These are phyloP conservation scores for Coecobrya sp. DNA, from an alignment of 2,888 invertebrate genomes.

Conservation along the genomic window DNA sequence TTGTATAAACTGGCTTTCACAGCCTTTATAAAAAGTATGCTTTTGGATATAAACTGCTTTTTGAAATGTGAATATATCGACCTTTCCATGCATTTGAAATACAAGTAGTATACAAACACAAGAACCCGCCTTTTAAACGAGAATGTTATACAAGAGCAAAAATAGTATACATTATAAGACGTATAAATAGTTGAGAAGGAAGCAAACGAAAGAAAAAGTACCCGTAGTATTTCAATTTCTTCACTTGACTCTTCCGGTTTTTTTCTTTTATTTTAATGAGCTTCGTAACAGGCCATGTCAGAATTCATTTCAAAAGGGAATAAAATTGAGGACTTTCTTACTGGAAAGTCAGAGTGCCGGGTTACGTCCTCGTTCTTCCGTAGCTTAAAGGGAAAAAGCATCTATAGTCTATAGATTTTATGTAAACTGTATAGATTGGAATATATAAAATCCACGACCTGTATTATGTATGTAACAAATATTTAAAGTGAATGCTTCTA, in stretches of 20 bases:
- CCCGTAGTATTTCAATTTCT: slow-evolving; percentile 71
- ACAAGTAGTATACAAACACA: no score
- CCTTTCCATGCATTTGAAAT: no score
- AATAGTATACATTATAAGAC: not conserved
- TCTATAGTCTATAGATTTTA: no score
- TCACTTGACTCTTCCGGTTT: slow-evolving; percentile 69
- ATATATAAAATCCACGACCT: no score
- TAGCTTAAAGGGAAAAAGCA: not conserved
- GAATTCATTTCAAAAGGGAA: slow-evolving; percentile 67
- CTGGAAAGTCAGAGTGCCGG: not conserved
- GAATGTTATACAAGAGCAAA: not conserved
- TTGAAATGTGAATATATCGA: no score
- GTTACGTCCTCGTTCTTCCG: not conserved
- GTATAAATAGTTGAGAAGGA: not conserved
- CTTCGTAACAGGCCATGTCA: slow-evolving; percentile 67
- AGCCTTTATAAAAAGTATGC: slow-evolving; percentile 8
- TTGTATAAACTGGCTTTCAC: not conserved
- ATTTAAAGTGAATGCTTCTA: not conserved
- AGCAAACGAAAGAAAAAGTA: slow-evolving; percentile 8
- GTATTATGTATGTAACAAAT: not conserved
- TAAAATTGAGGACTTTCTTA: slow-evolving; percentile 21
- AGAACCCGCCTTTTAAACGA: no score
- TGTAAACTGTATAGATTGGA: no score
- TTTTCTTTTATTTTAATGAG: slow-evolving; percentile 70
- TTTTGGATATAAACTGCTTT: not conserved